Evolutionary conservation across 2,113 vertebrate species (phyloP).

Genomic region (Centrocercus urophasianus): DNA sequence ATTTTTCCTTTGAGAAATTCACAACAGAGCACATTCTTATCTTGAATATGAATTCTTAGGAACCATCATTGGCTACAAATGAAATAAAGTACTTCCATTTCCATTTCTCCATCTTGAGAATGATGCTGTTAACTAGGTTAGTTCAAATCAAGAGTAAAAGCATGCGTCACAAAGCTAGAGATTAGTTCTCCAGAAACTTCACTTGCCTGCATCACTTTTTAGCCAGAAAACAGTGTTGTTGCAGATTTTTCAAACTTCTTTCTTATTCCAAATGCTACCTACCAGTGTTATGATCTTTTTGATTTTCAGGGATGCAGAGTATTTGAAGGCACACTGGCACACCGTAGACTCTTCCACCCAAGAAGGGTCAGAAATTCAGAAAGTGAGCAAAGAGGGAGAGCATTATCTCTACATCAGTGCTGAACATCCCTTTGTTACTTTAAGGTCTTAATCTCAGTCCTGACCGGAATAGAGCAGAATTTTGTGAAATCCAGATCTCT

Average conservation of each 20-base stretch:
- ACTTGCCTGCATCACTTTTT: background rate
- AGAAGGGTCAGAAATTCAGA: background rate
- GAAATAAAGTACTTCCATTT: background rate
- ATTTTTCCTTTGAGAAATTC: background rate
- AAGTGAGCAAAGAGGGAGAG: background rate
- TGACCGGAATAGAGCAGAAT: background rate
- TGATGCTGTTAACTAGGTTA: background rate
- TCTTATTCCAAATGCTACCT: background rate
- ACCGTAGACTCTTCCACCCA: background rate
- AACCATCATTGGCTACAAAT: background rate
- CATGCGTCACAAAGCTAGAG: background rate
- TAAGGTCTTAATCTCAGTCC: background rate
- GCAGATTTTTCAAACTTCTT: background rate
- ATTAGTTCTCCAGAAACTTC: background rate
- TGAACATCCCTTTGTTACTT: background rate
- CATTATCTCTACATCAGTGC: background rate
- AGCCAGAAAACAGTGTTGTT: background rate
- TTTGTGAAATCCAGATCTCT: background rate
- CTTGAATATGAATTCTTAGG: background rate
- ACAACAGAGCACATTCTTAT: background rate
- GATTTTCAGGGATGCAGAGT: background rate
- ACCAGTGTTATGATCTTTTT: background rate
- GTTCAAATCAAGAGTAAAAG: background rate
- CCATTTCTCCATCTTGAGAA: background rate
- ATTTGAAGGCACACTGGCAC: background rate